Base-by-base conservation (phyloP, 2,888 invertebrate genomes). In the Horisme vitalbata region DNA sequence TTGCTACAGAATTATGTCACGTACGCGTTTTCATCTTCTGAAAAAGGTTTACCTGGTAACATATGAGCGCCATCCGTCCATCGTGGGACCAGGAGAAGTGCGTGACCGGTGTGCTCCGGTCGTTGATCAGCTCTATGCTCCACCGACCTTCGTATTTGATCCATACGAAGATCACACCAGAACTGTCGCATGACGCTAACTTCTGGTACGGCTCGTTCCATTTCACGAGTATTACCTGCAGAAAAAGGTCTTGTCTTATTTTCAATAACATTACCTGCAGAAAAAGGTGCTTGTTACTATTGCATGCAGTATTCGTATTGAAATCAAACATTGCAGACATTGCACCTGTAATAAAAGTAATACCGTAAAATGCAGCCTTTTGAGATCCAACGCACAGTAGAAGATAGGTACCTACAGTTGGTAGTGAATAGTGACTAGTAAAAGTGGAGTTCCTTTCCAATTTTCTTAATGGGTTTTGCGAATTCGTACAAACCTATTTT, bases 121-220 rank as follows among this genome's bases (percentile, higher is more conserved):
- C 99, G 83, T 99, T 99, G 80, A 99, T 99, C 60, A 99, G 92
- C 85, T 99, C 99, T 68, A 99, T 99, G 62, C 98, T 98, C 99
- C 99, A 99, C 30, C 99, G 93, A 27, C 98, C 99, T 78, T 99
- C 99, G 84, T 99, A 99, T 80, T 99, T 98, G 72, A 99, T 98
- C 99, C 99, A 99, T 14, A 99, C 99, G 84, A 99, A 99, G 75
- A 99, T 99, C 45, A 99, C 97, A 1, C 99, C 99, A 1, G 97
- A 96, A 69, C 96, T 96, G 91, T 99, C 99, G 85, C 99, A 99
- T 3, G 98, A 98, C 4, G 99, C 99, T 63, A 99, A 88, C 84
- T 99, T 99, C 88, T 98, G 98, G 80, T 98, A 99, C 0, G 98
- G 97, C 79, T 97, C 97, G 89, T 99, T 99, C 99, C 99, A 99